Conservation (phyloP, 2,797 vertebrate species). For the Microctenopoma stevenorrisi region DNA sequence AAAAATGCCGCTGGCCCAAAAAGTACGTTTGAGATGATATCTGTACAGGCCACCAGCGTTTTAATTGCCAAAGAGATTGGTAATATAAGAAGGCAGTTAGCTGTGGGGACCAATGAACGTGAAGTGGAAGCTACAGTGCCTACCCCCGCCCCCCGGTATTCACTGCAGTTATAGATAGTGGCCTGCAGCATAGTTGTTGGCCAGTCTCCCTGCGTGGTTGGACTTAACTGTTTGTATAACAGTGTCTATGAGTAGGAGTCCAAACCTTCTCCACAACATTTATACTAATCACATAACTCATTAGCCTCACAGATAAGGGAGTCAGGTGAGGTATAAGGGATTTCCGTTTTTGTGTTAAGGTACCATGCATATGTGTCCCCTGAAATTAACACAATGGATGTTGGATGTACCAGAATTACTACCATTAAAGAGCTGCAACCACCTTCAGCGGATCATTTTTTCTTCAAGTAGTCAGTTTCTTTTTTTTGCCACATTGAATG, state of each 20-base stretch:
- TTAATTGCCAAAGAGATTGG: too few relatives aligned
- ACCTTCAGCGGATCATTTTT: constrained; percentile 1
- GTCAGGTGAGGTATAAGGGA: neutral
- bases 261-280: constrained; percentile 52
- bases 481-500: neutral
- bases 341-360: neutral
- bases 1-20: too few relatives aligned
- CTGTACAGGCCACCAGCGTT: too few relatives aligned
- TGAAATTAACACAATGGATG: neutral
- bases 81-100: neutral
- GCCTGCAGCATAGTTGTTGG: constrained; percentile 24
- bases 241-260: constrained; percentile 58
- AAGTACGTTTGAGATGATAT: too few relatives aligned
- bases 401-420: constrained; percentile 8
- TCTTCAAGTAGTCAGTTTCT: neutral
- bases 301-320: constrained; percentile 41
- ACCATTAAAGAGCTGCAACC: constrained; percentile 12
- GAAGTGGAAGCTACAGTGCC: constrained; percentile 27
- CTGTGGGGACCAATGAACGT: neutral
- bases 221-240: constrained; percentile 51
- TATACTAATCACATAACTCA: constrained; percentile 51
- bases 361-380: neutral
- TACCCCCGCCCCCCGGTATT: neutral
- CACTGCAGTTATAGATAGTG: constrained; percentile 35
- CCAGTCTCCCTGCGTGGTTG: constrained; percentile 36